Evolutionary conservation across 2,113 vertebrate species (phyloP).

Genomic region (Riparia riparia): DNA sequence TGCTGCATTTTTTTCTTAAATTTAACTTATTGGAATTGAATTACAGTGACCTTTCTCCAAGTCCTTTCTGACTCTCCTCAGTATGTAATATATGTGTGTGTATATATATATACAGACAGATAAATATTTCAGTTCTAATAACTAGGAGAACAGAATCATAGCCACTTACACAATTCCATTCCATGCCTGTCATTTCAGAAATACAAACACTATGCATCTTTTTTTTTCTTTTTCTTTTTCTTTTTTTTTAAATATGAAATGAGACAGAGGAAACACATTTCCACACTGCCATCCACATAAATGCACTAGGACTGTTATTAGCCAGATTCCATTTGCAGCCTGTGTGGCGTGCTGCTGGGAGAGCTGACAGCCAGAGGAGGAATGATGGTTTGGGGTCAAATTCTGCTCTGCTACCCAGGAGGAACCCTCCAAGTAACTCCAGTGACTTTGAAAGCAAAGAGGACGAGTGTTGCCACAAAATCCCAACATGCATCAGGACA

Average conservation of each 20-base stretch:
- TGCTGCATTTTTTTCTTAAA: not conserved
- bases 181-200: not conserved
- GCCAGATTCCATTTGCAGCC: slow-evolving; percentile 3
- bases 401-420: not conserved
- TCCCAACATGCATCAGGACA: not conserved
- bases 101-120: not conserved
- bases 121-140: slow-evolving; percentile 9
- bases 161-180: slow-evolving; percentile 1
- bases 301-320: not conserved
- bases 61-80: not conserved
- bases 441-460: slow-evolving; percentile 3
- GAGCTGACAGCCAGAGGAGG: slow-evolving; percentile 23
- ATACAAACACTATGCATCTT: not conserved
- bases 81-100: not conserved
- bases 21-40: slow-evolving; percentile 9
- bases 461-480: rapidly evolving
- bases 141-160: not conserved
- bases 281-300: slow-evolving; percentile 39
- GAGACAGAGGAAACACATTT: not conserved
- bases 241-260: not conserved
- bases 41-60: slow-evolving; percentile 22
- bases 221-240: not conserved
- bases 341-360: not conserved
- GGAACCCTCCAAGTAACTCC: not conserved
- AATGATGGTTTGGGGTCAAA: slow-evolving; percentile 14